These are phyloP conservation scores for Strix uralensis DNA, from an alignment of 2,113 vertebrate species.

Conservation along the genomic window DNA sequence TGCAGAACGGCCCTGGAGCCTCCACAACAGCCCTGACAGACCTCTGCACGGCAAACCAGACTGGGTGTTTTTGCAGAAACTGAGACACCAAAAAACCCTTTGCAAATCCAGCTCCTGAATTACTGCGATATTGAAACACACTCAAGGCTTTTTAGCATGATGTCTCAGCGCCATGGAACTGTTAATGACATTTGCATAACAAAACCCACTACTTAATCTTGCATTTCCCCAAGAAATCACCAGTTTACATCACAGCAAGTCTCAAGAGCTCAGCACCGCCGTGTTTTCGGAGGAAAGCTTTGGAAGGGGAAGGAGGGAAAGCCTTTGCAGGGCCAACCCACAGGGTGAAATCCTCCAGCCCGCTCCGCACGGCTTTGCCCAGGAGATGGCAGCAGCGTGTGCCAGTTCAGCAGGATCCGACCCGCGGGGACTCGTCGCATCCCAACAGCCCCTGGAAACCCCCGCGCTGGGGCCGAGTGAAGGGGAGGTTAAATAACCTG, in stretches of 20 bases:
- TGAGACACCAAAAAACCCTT: neutral
- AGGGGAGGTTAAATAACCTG: rapidly evolving
- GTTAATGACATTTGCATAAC: neutral
- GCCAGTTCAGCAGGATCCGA: neutral
- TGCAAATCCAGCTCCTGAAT: neutral
- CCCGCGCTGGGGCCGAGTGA: rapidly evolving
- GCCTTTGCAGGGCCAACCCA: neutral
- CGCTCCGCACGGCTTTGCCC: neutral
- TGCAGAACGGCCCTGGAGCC: rapidly evolving
- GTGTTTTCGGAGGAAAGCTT: rapidly evolving
- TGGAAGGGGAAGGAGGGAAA: neutral
- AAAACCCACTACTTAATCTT: neutral
- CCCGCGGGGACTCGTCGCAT: neutral
- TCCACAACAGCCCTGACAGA: neutral
- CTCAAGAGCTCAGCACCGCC: neutral
- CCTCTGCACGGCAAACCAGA: neutral
- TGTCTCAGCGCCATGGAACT: rapidly evolving
- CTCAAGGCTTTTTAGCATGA: neutral
- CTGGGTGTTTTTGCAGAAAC: neutral
- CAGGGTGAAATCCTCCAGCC: neutral
- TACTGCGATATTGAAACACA: neutral
- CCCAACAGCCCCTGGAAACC: rapidly evolving
- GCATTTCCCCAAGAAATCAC: neutral
- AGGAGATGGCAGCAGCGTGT: slow-evolving; percentile 25
- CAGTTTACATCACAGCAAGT: rapidly evolving